Conservation (phyloP, 2,888 invertebrate species). For the Trissoscelio sp. region DNA sequence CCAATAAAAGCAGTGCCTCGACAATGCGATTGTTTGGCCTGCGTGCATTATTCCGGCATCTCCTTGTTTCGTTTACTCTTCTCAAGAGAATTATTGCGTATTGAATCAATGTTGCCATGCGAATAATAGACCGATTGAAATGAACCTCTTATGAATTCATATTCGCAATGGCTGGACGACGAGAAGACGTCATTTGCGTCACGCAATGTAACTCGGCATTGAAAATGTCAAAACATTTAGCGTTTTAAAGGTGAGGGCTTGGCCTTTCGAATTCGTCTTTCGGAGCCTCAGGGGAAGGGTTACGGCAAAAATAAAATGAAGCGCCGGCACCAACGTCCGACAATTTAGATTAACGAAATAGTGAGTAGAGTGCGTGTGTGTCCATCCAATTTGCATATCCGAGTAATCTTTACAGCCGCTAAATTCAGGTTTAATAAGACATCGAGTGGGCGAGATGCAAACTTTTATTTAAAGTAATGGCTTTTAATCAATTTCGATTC, state of each 20-base stretch:
- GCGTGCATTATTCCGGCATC: constrained; percentile 38
- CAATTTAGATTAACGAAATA: constrained; percentile 69
- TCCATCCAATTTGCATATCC: constrained; percentile 70
- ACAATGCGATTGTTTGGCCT: constrained; percentile 43
- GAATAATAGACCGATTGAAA: constrained; percentile 30
- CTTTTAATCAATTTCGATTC: constrained; percentile 54
- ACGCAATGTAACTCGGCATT: constrained; percentile 24
- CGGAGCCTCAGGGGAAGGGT: constrained; percentile 22
- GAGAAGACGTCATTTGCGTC: constrained; percentile 16
- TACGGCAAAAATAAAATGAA: constrained; percentile 33
- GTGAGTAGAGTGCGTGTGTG: constrained; percentile 22
- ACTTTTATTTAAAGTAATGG: constrained; percentile 44
- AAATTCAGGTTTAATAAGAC: constrained; percentile 64
- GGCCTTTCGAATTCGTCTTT: constrained; percentile 40
- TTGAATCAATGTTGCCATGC: constrained; percentile 45
- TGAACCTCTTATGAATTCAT: constrained; percentile 20
- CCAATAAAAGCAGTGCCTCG: constrained; percentile 43
- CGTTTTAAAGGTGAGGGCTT: constrained; percentile 54
- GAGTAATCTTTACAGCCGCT: constrained; percentile 68
- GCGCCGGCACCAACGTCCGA: constrained; percentile 7
- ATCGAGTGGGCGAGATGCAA: constrained; percentile 46
- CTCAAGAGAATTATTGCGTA: constrained; percentile 34
- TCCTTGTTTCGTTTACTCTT: constrained; percentile 51
- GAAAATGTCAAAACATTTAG: constrained; percentile 58
- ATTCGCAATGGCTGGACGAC: neutral